phyloP scores from a whole-genome alignment of 2,888 invertebrate genomes.

The Antheraea assamensis region DNA sequence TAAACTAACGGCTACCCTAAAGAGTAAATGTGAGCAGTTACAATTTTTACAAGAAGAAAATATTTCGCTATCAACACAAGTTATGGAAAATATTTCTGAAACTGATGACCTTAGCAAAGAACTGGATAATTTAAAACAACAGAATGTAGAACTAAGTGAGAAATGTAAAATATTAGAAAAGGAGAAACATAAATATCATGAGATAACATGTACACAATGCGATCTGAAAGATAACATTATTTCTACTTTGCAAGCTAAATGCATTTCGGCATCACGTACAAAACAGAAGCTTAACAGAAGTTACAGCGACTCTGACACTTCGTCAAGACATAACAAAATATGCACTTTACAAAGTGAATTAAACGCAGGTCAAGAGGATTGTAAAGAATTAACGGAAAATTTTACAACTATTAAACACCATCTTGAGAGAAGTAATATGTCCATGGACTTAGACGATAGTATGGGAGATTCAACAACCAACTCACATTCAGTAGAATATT shows the following conservation, averaged over 20 bases:
- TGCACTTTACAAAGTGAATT: conserved; percentile 70
- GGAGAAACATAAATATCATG: conserved; percentile 27
- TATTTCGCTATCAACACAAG: conserved; percentile 78
- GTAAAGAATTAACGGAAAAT: conserved; percentile 68
- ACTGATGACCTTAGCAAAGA: conserved; percentile 71
- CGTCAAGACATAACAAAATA: conserved; percentile 66
- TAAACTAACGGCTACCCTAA: conserved; percentile 46
- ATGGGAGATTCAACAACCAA: conserved; percentile 52
- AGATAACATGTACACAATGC: conserved; percentile 46
- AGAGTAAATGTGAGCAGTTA: conserved; percentile 47
- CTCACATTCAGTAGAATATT: conserved; percentile 42
- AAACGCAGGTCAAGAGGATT: conserved; percentile 69
- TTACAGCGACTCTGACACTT: conserved; percentile 65
- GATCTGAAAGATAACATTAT: conserved; percentile 46
- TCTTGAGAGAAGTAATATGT: conserved; percentile 60
- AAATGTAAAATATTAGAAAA: conserved; percentile 45
- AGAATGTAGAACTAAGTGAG: conserved; percentile 43
- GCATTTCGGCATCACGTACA: conserved; percentile 37
- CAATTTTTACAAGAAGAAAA: conserved; percentile 75
- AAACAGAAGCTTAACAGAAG: conserved; percentile 55
- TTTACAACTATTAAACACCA: conserved; percentile 72
- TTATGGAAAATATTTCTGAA: conserved; percentile 83
- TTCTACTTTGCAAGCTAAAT: conserved; percentile 37
- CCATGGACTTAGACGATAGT: conserved; percentile 68
- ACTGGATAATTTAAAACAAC: conserved; percentile 48